phyloP scores from a whole-genome alignment of 2,113 vertebrate genomes.

The Mormyrus lacerda region DNA sequence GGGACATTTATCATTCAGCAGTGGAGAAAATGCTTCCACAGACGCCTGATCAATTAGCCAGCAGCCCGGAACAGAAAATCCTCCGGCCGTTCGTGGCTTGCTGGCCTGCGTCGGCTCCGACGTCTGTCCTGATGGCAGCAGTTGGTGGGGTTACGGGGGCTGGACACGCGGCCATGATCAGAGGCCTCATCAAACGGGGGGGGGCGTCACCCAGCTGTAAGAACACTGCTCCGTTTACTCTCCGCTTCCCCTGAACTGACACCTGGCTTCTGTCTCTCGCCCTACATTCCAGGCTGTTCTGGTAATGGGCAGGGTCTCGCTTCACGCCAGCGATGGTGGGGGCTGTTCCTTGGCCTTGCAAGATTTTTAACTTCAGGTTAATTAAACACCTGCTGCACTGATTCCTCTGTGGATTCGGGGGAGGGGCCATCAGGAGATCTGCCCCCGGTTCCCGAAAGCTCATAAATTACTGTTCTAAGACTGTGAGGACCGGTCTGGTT shows the following conservation, averaged over 20 bases:
- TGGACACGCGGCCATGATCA: neutral
- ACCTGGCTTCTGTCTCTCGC: neutral
- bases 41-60: neutral
- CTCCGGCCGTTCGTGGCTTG: neutral
- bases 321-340: neutral
- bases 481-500: neutral
- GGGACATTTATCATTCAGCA: neutral
- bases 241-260: neutral
- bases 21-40: neutral
- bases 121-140: neutral
- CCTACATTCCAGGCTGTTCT: neutral
- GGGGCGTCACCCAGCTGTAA: neutral
- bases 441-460: neutral
- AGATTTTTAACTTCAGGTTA: neutral
- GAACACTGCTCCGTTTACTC: neutral
- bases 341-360: neutral
- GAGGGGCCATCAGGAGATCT: neutral
- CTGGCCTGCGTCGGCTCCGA: neutral
- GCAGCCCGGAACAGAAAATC: neutral
- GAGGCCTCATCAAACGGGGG: neutral
- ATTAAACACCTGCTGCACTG: neutral
- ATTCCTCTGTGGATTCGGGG: neutral
- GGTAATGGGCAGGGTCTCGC: neutral
- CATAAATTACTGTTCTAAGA: neutral
- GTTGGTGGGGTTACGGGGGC: neutral